These are phyloP conservation scores for Miniopterus natalensis DNA, from an alignment of 2,113 vertebrate genomes.

Conservation along the genomic window DNA sequence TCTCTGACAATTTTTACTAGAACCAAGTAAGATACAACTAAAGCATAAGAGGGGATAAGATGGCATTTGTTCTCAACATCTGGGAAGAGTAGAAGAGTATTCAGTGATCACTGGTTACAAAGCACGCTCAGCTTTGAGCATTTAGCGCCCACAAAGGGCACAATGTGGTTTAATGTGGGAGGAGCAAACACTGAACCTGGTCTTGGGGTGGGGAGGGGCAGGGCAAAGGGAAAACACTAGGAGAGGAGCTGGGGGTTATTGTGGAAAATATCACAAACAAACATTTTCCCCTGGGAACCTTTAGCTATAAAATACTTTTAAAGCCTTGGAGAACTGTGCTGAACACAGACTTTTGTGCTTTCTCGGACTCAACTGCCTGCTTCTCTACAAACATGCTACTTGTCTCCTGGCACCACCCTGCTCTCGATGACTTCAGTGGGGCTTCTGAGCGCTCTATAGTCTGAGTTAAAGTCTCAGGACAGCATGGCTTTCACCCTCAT, in stretches of 20 bases:
- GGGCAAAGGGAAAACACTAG: neutral
- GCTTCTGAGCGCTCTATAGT: neutral
- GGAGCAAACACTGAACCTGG: neutral
- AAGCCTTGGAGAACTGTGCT: neutral
- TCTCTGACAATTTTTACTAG: neutral
- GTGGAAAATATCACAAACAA: neutral
- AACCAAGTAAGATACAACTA: neutral
- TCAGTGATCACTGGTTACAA: neutral
- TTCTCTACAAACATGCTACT: neutral
- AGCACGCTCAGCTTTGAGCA: neutral
- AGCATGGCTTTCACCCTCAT: neutral
- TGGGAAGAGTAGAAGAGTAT: neutral
- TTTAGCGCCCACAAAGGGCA: neutral
- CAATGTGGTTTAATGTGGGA: neutral
- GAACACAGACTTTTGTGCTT: neutral
- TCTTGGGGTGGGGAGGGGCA: fast-evolving
- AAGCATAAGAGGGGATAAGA: no score
- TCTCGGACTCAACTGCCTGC: neutral
- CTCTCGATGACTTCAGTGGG: neutral
- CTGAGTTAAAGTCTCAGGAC: neutral
- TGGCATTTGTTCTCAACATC: neutral
- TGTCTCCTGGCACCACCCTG: neutral
- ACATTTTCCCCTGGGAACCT: neutral
- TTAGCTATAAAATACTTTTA: neutral
- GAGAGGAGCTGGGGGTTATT: neutral